These are phyloP conservation scores for Heteractis magnifica DNA, from an alignment of 92 coral and sea anemone species.

Conservation along the genomic window DNA sequence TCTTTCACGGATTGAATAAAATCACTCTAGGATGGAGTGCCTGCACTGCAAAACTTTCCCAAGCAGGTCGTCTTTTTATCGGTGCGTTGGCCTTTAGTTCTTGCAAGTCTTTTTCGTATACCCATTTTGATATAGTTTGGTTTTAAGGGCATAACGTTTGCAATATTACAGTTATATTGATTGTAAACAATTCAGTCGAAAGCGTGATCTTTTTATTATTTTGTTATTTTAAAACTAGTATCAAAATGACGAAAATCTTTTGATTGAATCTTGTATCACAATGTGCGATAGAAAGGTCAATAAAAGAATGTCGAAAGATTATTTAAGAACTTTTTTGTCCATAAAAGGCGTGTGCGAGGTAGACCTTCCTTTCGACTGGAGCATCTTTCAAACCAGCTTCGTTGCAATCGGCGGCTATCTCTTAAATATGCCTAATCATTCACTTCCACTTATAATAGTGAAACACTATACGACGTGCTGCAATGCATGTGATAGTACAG, in stretches of 20 bases:
- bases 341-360: not conserved
- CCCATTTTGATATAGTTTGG: not conserved
- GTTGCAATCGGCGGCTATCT: no score
- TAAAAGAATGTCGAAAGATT: not conserved
- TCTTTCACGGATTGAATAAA: no score
- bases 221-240: not conserved
- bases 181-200: not conserved
- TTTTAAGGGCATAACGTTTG: not conserved
- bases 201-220: not conserved
- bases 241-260: conserved; percentile 8
- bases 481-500: no score
- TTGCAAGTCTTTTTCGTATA: not conserved
- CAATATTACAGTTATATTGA: not conserved
- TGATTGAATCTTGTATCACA: conserved; percentile 17
- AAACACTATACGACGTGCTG: no score
- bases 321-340: not conserved
- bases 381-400: no score
- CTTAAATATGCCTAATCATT: no score
- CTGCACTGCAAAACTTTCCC: no score
- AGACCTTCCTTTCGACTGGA: no score
- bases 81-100: not conserved
- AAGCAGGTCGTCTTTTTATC: not conserved
- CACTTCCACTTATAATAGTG: no score
- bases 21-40: no score
- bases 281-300: not conserved